Base-by-base conservation (phyloP, 2,113 vertebrate genomes). In the Pedetes capensis region DNA sequence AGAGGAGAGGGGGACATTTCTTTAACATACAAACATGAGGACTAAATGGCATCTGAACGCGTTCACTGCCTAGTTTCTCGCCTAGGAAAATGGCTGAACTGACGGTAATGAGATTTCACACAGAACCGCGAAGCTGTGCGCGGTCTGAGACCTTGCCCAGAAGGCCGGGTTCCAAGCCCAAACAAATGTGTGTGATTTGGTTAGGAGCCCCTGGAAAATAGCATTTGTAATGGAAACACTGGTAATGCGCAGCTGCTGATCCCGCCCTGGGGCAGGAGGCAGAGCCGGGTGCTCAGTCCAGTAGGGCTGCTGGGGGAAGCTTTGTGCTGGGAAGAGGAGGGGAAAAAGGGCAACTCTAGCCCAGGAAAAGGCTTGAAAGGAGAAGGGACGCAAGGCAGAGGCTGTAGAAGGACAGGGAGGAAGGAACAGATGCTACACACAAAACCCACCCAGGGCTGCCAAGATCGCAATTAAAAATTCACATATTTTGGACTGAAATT, bases 391-490 rank as follows among this genome's bases (percentile, higher is more conserved):
- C 6, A 0, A 93, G 69, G 49, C 90, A 87, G 85, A 78, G 90
- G 39, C 90, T 69, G 39, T 92, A 84, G 95, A 91, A 93, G 89
- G 66, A 83, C 94, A 68, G 16, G 20, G 89, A 94, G 87, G n/a
- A 96, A 95, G 79, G 96, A 96, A 89, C 96, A 97, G 97, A 96
- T 96, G 97, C 96, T 72, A 12, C 83, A 68, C 91, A 89, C 89
- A 94, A 96, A 97, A 93, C 91, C 93, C 94, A 91, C 88, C 88
- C 95, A 74, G 89, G 74, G 89, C 94, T 97, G 97, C 96, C 96
- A 97, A 96, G 91, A 96, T 63, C 32, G 78, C 95, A 97, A 96
- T 97, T 96, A 96, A 97, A 97, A 97, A 97, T 97, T 97, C 96
- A 97, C 97, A 97, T 97, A 96, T 97, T 97, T 97, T 97, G 96